Evolutionary conservation across 2,113 vertebrate genomes (phyloP), one percentile per base, ranked within the genome.

Genomic region (Larimichthys polyactis): DNA sequence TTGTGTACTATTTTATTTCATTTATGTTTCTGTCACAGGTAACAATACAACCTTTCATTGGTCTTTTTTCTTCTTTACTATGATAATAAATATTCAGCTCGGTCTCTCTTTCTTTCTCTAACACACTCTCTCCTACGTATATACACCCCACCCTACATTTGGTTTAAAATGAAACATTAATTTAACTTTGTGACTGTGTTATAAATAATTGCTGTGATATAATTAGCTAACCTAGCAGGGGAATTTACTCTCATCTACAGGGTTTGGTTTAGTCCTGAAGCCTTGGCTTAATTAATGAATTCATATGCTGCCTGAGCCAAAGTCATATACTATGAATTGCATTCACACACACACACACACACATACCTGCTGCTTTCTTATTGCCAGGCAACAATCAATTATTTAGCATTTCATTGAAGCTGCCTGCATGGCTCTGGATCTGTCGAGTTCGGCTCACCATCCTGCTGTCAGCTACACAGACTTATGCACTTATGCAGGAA

Each of bases 351-450:
- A 84, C 83, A 48, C 36, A 58, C 43, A 76, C 46, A 77, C 16
- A 52, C 65, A 68, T 72, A 84, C 83, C 71, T 83, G 57, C 79
- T 76, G 54, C 69, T 64, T 79, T 52, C 72, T 44, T 74, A 71
- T 81, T 82, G 49, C 84, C 76, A 72, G 66, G 79, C 74, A 87
- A 79, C 84, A 76, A 86, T 92, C 73, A 91, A 89, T 92, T 86
- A 94, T 91, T 91, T 60, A 90, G 19, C 81, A 81, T 83, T 87
- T 87, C 70, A 90, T 67, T 90, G 79, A 85, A 87, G 85, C 68
- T 84, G 43, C 68, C 75, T 76, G 67, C 74, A 15, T 63, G 64
- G 60, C 51, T 77, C 78, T 40, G 75, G 71, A 81, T 91, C 64
- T 60, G 70, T 87, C 17, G 11, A 49, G 68, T 81, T 86, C 17